phyloP scores from a whole-genome alignment of 1,140 invertebrate genomes.

The Drosophila tristis region DNA sequence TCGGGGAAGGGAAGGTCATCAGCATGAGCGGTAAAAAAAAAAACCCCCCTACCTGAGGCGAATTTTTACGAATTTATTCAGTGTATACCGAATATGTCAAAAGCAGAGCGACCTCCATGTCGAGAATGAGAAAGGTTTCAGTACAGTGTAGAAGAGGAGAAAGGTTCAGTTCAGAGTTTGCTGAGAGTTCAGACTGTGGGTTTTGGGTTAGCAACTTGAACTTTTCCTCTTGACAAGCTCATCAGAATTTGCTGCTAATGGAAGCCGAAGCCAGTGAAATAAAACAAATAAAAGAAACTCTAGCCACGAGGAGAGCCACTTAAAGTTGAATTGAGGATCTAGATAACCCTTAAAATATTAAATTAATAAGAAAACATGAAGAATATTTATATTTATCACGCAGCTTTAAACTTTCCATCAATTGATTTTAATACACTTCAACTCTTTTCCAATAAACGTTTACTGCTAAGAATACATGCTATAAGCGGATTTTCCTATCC shows the following conservation, averaged over 20 bases:
- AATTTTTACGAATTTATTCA: constrained; percentile 30
- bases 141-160: background rate
- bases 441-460: constrained; percentile 19
- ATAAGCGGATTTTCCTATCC: constrained; percentile 21
- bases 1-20: constrained; percentile 43
- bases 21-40: constrained; percentile 31
- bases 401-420: background rate
- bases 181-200: no score
- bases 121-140: background rate
- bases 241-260: constrained; percentile 42
- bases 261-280: constrained; percentile 20
- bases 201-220: constrained; percentile 8
- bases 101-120: constrained; percentile 22
- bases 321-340: background rate
- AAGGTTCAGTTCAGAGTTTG: background rate
- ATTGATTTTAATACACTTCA: constrained; percentile 17
- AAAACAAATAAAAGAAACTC: constrained; percentile 2
- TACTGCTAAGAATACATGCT: constrained; percentile 11
- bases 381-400: no score
- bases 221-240: constrained; percentile 38
- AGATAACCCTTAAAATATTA: no score
- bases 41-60: constrained; percentile 47
- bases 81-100: constrained; percentile 51
- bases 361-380: no score
- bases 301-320: background rate